Evolutionary conservation across 2,797 vertebrate genomes (phyloP).

Genomic region (Cichlasoma orientale): DNA sequence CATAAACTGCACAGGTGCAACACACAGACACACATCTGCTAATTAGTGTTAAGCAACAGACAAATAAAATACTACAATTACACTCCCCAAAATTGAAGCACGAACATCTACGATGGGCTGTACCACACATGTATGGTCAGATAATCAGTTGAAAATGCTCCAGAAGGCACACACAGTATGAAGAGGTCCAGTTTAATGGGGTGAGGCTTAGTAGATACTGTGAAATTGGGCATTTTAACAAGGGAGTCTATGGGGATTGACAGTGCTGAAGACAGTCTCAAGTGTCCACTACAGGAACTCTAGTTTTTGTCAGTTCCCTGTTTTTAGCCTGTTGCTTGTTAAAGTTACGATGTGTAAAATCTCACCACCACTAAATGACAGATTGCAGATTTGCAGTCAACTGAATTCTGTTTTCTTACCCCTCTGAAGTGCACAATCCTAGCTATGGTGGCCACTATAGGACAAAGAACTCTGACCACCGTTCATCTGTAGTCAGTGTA

Average conservation of each 20-base stretch:
- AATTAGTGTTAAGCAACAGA: neutral
- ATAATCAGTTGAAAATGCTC: neutral
- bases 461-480: neutral
- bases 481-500: neutral
- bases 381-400: neutral
- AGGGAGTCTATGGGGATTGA: neutral
- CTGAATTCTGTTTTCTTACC: neutral
- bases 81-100: neutral
- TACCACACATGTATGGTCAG: neutral
- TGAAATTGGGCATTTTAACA: neutral
- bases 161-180: neutral
- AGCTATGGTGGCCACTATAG: neutral
- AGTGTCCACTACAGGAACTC: neutral
- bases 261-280: neutral
- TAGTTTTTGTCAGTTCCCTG: neutral
- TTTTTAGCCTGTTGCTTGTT: neutral
- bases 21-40: neutral
- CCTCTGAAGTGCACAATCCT: neutral
- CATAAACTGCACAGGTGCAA: neutral
- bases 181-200: neutral
- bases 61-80: neutral
- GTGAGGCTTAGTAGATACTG: neutral
- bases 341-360: neutral
- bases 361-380: neutral
- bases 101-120: neutral